Base-by-base conservation (phyloP, 2,113 vertebrate species). In the Cricetomys ansorgei region DNA sequence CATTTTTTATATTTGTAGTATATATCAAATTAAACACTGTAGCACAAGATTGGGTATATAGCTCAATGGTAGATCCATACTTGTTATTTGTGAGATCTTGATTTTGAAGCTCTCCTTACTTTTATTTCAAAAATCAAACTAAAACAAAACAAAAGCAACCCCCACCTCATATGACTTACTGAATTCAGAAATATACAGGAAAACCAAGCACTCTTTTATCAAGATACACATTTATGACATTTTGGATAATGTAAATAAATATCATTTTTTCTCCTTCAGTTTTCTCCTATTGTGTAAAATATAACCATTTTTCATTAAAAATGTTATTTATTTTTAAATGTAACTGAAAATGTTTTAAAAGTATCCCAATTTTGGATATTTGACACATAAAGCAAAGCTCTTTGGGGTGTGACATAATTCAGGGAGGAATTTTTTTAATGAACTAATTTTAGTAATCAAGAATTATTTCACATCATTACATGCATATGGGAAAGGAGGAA, bases 251-350 rank as follows among this genome's bases (percentile, higher is more conserved):
- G 4, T 88, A 45, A 88, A 88, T 19, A 11, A 83, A 7, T 59
- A 67, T 3, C 37, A n/a, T 21, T 27, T 70, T 5, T 55, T 88
- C 12, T 87, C 31, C 73, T 19, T 83, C 64, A 17, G 76, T 67
- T 88, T 72, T 25, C 53, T 57, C 5, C 65, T 21, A 16, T 50
- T 80, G 94, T 59, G 6, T 17, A 83, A 91, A 81, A 75, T 83
- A 69, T 40, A 90, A 55, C 70, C 1, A 7, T 4, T 31, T 75
- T 21, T 87, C 43, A 67, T 53, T 48, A 43, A 43, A 79, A 79
- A 72, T 92, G 45, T 25, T 50, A 92, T 72, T 25, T 90, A 88
- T 75, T 23, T 88, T 75, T 88, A 43, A 87, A 59, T 94, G 7
- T 57, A 67, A 76, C 7, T 59, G 55, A 59, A 23, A 79, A 62